A percentile compares a stretch with the other conserved stretches of the same genome.
Conservation (phyloP, 2,797 vertebrate species). For the Stomatorhinus walkeri region DNA sequence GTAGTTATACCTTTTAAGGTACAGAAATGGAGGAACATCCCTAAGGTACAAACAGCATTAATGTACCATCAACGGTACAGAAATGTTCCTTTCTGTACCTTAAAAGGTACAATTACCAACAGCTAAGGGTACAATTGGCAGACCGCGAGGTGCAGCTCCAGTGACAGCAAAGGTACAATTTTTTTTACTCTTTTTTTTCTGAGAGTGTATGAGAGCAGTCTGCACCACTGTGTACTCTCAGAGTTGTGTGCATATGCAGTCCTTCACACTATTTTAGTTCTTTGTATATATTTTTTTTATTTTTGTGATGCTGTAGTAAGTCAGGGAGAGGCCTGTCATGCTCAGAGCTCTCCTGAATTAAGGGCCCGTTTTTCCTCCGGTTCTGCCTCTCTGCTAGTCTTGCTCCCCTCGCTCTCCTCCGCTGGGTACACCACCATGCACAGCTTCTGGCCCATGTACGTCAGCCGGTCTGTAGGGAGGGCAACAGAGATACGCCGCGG, state of each 20-base stretch:
- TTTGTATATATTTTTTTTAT: neutral
- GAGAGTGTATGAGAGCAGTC: neutral
- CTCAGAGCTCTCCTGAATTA: neutral
- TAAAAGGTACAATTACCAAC: neutral
- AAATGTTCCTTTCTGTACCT: neutral
- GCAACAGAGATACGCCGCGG: neutral
- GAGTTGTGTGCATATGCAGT: neutral
- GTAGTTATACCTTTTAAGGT: neutral
- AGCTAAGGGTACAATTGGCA: neutral
- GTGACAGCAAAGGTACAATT: neutral
- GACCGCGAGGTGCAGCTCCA: neutral
- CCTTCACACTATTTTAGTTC: neutral
- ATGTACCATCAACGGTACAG: neutral
- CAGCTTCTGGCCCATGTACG: slow-evolving; percentile 66
- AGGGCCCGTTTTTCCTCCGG: slow-evolving; percentile 18
- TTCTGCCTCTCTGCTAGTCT: slow-evolving; percentile 22
- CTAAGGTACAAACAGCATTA: neutral
- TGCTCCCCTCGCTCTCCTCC: slow-evolving; percentile 11
- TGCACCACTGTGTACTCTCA: neutral
- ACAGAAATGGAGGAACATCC: neutral
- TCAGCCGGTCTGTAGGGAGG: slow-evolving; percentile 54
- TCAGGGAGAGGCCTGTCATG: neutral
- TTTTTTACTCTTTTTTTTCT: neutral
- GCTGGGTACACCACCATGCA: slow-evolving; percentile 67
- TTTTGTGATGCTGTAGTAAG: neutral